phyloP scores from a whole-genome alignment of 2,113 vertebrate species.

The Cinclus cinclus region DNA sequence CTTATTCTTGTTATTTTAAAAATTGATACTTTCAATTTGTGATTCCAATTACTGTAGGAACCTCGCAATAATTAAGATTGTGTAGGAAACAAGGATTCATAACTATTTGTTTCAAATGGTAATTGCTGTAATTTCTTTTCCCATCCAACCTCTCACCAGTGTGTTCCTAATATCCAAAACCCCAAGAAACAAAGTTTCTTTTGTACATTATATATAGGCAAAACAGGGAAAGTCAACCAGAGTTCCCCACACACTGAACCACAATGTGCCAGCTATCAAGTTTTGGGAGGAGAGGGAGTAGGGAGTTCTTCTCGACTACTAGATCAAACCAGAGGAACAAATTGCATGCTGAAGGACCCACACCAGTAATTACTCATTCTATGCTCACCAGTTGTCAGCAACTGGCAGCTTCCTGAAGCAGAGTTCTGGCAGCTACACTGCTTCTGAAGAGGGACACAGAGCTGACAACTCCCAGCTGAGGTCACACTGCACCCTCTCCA shows the following conservation, averaged over 20 bases:
- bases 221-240: background rate
- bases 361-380: background rate
- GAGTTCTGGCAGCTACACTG: accelerated
- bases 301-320: background rate
- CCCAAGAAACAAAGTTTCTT: background rate
- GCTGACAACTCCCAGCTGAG: background rate
- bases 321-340: background rate
- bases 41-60: background rate
- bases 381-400: background rate
- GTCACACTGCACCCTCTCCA: background rate
- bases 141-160: background rate
- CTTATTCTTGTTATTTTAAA: background rate
- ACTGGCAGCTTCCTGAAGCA: background rate
- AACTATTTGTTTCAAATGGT: background rate
- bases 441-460: background rate
- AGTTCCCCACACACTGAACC: background rate
- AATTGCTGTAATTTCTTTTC: background rate
- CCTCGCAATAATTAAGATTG: background rate
- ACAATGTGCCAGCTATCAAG: background rate
- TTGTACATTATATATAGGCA: background rate
- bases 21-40: background rate
- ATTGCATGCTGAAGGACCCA: background rate
- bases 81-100: background rate
- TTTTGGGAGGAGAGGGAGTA: background rate
- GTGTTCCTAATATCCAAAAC: background rate